A percentile compares a stretch with the other conserved stretches of the same genome.
Conservation (phyloP, 2,113 vertebrate genomes). For the Phycodurus eques region DNA sequence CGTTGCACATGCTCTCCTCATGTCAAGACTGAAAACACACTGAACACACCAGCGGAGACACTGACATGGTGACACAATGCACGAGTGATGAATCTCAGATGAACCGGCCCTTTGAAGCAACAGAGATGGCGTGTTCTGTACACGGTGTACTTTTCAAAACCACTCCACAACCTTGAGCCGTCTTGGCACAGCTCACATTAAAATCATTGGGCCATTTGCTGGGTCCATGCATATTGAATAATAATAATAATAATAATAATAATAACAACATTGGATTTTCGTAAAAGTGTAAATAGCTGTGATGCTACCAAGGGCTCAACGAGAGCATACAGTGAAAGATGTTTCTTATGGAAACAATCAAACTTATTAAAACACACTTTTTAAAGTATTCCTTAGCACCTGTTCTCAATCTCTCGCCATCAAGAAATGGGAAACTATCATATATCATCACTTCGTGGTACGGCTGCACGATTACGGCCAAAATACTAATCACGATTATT, state of each 20-base stretch:
- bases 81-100: slow-evolving; percentile 28
- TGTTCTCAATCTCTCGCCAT: too few species aligned
- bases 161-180: slow-evolving; percentile 12
- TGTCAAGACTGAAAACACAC: slow-evolving; percentile 25
- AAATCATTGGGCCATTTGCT: slow-evolving; percentile 1
- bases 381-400: too few species aligned
- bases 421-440: too few species aligned
- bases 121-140: slow-evolving; percentile 37
- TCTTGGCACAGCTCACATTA: slow-evolving; percentile 5
- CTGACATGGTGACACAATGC: slow-evolving; percentile 20
- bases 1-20: slow-evolving; percentile 22
- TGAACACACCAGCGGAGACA: slow-evolving; percentile 19
- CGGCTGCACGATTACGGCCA: too few species aligned
- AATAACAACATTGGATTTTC: neutral
- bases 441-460: too few species aligned
- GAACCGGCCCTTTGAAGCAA: slow-evolving; percentile 32
- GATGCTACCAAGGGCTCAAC: neutral
- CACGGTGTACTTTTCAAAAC: slow-evolving; percentile 43
- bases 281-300: neutral
- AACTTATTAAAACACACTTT: too few species aligned
- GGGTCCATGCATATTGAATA: slow-evolving; percentile 1
- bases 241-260: neutral
- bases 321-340: too few species aligned
- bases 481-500: too few species aligned
- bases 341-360: too few species aligned